These are phyloP conservation scores for Pedicia rivosa DNA, from an alignment of 2,888 invertebrate genomes.

Conservation along the genomic window DNA sequence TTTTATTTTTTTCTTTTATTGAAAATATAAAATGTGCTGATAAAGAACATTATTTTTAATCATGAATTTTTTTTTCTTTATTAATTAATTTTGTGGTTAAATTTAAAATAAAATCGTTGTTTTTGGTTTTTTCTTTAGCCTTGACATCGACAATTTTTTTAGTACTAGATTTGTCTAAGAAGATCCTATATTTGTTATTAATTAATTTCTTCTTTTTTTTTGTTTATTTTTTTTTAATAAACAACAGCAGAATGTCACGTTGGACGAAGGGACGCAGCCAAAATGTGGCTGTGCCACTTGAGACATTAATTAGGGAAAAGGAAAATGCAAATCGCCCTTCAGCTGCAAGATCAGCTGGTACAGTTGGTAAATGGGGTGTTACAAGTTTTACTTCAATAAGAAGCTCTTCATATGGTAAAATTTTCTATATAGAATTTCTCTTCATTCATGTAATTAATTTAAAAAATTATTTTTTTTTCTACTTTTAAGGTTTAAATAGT, in stretches of 20 bases:
- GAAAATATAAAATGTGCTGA: too few relatives aligned
- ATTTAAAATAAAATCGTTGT: too few relatives aligned
- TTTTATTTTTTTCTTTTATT: too few relatives aligned
- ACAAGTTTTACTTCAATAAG: slow-evolving; percentile 85
- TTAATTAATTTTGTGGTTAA: too few relatives aligned
- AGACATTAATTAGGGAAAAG: slow-evolving; percentile 44
- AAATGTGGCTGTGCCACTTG: slow-evolving; percentile 45
- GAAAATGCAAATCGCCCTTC: slow-evolving; percentile 76
- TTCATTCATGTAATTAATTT: neutral
- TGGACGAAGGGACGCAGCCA: slow-evolving; percentile 44
- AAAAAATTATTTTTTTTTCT: too few relatives aligned
- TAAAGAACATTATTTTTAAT: too few relatives aligned
- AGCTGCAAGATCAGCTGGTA: slow-evolving; percentile 77
- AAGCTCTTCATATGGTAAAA: slow-evolving; percentile 20
- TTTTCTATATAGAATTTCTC: neutral
- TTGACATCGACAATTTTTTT: too few relatives aligned
- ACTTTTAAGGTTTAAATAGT: slow-evolving; percentile 3
- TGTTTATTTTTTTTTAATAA: neutral
- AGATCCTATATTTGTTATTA: too few relatives aligned
- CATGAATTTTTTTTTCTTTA: too few relatives aligned
- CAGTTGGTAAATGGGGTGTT: slow-evolving; percentile 88
- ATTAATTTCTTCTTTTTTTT: too few relatives aligned
- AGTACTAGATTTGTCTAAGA: too few relatives aligned
- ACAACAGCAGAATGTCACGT: slow-evolving; percentile 35
- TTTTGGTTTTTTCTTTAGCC: too few relatives aligned